Base-by-base conservation (phyloP, 2,797 vertebrate genomes). In the Garrulus glandarius region DNA sequence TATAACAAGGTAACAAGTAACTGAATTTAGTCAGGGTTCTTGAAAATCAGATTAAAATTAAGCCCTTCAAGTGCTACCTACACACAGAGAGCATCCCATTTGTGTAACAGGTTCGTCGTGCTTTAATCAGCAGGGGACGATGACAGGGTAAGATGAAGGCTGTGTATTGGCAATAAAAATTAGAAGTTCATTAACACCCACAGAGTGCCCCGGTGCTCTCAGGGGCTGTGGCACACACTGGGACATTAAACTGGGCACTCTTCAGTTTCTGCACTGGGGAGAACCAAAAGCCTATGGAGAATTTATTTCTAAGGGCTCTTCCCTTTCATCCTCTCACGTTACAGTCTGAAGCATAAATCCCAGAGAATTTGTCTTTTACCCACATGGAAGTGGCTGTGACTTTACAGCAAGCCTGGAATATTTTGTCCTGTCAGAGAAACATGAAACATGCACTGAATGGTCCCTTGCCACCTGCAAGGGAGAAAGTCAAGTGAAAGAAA, bases 401-500 rank as follows among this genome's bases (percentile, higher is more conserved):
- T 64, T 32, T 18, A 24, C 26, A 30, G 56, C 27, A 52, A 72
- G 67, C 41, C 44, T 20, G 12, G 55, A 49, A 16, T 37, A 27
- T 71, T 88, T 71, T 47, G 72, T 75, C 52, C 78, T 69, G 14
- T 56, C 56, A 23, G 7, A 37, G 63, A 52, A 61, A 70, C 36
- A 37, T 7, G 64, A 94, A 94, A 78, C 77, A 69, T 9, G 72
- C 77, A 67, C 34, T 6, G 15, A 76, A 71, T 5, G 50, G 32
- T 56, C 50, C 82, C 19, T 1, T 23, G 52, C 67, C 93, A 93
- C 95, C 94, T 96, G 91, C 84, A 96, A 87, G 95, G 75, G 93
- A 94, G 76, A 92, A 76, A 78, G 80, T 59, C 89, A 27, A 82
- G 68, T 13, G 32, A 67, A 39, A 39, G 39, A 39, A 39, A 88